Evolutionary conservation across 2,888 invertebrate genomes (phyloP).

Genomic region (Plebejus argus): DNA sequence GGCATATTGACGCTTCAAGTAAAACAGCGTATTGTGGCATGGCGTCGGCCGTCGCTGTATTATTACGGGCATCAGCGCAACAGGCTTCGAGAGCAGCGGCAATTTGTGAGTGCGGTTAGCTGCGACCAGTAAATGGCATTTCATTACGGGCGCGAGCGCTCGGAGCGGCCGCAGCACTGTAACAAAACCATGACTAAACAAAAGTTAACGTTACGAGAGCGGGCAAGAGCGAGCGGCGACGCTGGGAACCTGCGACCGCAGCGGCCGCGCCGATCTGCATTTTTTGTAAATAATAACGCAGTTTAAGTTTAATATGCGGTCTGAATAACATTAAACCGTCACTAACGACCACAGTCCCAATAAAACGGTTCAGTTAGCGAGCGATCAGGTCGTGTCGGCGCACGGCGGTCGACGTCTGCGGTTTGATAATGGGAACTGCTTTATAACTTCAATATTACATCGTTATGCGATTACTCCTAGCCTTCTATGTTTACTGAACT

Average conservation of each 20-base stretch:
- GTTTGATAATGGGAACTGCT: not conserved
- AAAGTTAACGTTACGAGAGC: not conserved
- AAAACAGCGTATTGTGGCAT: not conserved
- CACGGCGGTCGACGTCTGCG: not conserved
- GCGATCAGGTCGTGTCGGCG: not conserved
- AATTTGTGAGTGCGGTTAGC: not conserved
- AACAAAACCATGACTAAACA: not conserved
- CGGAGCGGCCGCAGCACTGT: not conserved
- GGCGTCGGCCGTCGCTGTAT: not conserved
- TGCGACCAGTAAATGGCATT: not conserved
- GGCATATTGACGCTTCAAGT: not conserved
- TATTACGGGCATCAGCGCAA: not conserved
- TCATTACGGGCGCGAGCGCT: not conserved
- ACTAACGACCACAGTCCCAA: not conserved
- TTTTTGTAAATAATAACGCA: slow-evolving; percentile 27
- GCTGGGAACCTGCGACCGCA: slow-evolving; percentile 28
- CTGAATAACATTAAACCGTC: slow-evolving; percentile 22
- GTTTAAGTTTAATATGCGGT: slow-evolving; percentile 17
- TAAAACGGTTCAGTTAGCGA: slow-evolving; percentile 12
- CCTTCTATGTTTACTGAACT: not conserved
- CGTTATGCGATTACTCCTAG: not conserved
- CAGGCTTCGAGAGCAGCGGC: not conserved
- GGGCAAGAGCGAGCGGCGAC: not conserved
- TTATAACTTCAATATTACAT: not conserved
- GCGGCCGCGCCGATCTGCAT: not conserved